phyloP scores from a whole-genome alignment of 1,140 invertebrate genomes.

The Penaeus chinensis region DNA sequence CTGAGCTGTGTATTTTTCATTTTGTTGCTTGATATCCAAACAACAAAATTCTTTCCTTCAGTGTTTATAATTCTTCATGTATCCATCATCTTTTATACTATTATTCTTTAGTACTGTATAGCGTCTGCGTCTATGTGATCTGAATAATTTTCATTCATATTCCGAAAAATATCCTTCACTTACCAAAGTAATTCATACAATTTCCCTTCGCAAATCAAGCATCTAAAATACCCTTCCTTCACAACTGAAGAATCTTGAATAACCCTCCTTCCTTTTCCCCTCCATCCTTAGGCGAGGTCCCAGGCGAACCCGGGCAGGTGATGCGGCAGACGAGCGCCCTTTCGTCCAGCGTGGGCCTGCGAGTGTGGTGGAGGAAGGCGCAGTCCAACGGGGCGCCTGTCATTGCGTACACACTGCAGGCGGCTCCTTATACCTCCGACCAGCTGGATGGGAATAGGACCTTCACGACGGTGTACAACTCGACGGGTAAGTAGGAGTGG shows the following conservation, averaged over 20 bases:
- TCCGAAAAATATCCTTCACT: too few relatives aligned
- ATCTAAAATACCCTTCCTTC: neutral
- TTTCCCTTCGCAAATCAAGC: too few relatives aligned
- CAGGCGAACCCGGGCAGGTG: constrained; percentile 53
- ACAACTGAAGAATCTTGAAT: neutral
- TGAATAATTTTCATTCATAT: too few relatives aligned
- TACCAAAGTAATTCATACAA: too few relatives aligned
- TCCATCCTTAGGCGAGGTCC: constrained; percentile 32
- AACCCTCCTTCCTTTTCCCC: neutral
- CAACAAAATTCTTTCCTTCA: too few relatives aligned
- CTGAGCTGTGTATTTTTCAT: too few relatives aligned
- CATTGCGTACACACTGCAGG: constrained; percentile 50
- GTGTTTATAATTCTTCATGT: too few relatives aligned
- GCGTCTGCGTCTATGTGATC: too few relatives aligned
- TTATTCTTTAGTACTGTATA: too few relatives aligned
- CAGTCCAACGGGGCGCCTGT: constrained; percentile 60
- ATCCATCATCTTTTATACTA: too few relatives aligned
- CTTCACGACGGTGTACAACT: constrained; percentile 84
- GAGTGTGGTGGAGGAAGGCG: constrained; percentile 52
- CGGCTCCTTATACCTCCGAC: constrained; percentile 29
- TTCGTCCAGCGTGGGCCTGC: constrained; percentile 26
- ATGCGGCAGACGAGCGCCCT: constrained; percentile 61
- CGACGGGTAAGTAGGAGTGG: constrained; percentile 72
- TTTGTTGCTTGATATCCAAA: too few relatives aligned
- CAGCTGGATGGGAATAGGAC: neutral